These are phyloP conservation scores for Karalla daura DNA, from an alignment of 2,797 vertebrate genomes.

Conservation along the genomic window DNA sequence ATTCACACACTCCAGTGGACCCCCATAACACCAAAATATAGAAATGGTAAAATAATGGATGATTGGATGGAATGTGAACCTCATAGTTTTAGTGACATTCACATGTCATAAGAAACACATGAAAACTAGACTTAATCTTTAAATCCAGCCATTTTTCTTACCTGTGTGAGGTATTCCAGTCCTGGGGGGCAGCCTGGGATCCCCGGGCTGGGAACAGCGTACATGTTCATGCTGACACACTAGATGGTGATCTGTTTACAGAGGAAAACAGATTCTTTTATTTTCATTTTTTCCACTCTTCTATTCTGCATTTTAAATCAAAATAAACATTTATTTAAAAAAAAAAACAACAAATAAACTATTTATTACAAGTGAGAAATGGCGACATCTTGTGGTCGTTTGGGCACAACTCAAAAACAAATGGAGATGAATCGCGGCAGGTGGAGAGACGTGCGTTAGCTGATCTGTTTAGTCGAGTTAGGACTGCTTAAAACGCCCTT, in stretches of 20 bases:
- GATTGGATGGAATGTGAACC: too few species aligned
- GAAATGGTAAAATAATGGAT: too few species aligned
- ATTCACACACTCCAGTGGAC: too few species aligned
- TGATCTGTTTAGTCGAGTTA: background rate
- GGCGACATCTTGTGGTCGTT: constrained; percentile 67
- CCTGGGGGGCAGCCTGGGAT: constrained; percentile 89
- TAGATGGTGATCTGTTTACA: constrained; percentile 58
- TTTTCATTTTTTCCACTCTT: too few species aligned
- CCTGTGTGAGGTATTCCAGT: constrained; percentile 93
- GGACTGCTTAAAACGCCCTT: accelerated
- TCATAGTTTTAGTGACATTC: too few species aligned
- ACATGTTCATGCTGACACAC: constrained; percentile 75
- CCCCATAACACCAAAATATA: too few species aligned
- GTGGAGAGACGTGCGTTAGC: background rate
- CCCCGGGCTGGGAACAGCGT: constrained; percentile 81
- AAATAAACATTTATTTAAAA: too few species aligned
- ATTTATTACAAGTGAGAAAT: constrained; percentile 27
- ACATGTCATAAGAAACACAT: too few species aligned
- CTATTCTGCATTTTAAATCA: too few species aligned
- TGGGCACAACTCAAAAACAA: constrained; percentile 41
- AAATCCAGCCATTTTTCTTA: constrained; percentile 54
- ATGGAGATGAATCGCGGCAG: background rate
- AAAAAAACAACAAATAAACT: too few species aligned
- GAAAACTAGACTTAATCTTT: background rate
- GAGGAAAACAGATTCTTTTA: too few species aligned